A percentile compares a stretch with the other conserved stretches of the same genome.
These are phyloP conservation scores for Drosophila micromelanica DNA, from an alignment of 1,140 invertebrate species.

Conservation along the genomic window DNA sequence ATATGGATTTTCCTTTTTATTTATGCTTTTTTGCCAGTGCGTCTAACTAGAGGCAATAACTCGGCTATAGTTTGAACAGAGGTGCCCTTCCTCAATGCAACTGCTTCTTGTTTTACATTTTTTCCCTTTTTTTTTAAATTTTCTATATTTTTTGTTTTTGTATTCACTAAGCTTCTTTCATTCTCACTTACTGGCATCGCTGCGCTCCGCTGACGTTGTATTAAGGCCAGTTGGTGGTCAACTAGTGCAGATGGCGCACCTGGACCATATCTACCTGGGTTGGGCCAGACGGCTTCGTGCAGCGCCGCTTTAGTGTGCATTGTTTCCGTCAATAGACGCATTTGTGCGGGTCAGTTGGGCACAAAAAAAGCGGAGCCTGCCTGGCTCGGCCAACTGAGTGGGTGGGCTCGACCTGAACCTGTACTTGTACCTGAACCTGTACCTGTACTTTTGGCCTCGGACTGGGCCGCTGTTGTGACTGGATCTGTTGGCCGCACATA, in stretches of 20 bases:
- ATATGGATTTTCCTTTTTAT: slow-evolving; percentile 50
- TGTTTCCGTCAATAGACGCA: slow-evolving; percentile 80
- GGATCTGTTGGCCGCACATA: slow-evolving; percentile 58
- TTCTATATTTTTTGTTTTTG: not conserved
- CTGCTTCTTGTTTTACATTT: not conserved
- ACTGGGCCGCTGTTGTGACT: slow-evolving; percentile 12
- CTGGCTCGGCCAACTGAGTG: slow-evolving; percentile 11
- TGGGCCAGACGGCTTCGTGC: slow-evolving; percentile 17
- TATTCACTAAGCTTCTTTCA: slow-evolving; percentile 60
- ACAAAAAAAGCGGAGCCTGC: slow-evolving; percentile 59
- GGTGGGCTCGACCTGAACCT: not conserved
- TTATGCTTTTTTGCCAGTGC: slow-evolving; percentile 39
- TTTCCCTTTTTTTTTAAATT: slow-evolving; percentile 2
- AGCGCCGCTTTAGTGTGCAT: slow-evolving; percentile 68
- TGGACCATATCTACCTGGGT: slow-evolving; percentile 32
- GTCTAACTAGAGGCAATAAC: slow-evolving; percentile 62
- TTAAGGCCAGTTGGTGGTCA: slow-evolving; percentile 50
- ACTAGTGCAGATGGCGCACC: slow-evolving; percentile 32
- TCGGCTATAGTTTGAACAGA: slow-evolving; percentile 44
- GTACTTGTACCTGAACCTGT: not conserved
- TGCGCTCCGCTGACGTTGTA: slow-evolving; percentile 60
- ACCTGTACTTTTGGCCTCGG: not conserved
- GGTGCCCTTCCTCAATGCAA: slow-evolving; percentile 37
- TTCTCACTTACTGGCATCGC: slow-evolving; percentile 56
- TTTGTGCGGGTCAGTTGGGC: slow-evolving; percentile 78